phyloP scores from a whole-genome alignment of 2,888 invertebrate species.

The Drepana falcataria region DNA sequence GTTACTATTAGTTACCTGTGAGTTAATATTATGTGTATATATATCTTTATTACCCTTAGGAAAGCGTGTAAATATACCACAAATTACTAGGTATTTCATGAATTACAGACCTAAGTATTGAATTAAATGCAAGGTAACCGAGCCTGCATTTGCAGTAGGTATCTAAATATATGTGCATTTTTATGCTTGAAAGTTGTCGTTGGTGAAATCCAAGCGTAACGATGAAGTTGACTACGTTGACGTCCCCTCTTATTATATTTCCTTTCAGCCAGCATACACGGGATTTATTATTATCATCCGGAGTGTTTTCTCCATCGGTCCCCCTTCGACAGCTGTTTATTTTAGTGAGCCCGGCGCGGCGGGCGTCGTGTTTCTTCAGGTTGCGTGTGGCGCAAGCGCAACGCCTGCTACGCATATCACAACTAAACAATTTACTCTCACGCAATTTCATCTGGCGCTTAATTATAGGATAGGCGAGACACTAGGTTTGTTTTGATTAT shows the following conservation, averaged over 20 bases:
- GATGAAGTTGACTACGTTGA: too few relatives aligned
- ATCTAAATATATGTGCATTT: constrained; percentile 5
- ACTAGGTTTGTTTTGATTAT: constrained; percentile 43
- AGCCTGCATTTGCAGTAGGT: too few relatives aligned
- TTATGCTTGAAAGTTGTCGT: too few relatives aligned
- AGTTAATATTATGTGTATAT: too few relatives aligned
- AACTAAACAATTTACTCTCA: constrained; percentile 68
- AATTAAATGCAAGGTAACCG: too few relatives aligned
- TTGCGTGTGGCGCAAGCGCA: constrained; percentile 46
- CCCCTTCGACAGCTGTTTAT: constrained; percentile 46
- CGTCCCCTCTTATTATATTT: constrained; percentile 30
- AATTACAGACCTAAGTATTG: too few relatives aligned
- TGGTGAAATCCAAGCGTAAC: too few relatives aligned
- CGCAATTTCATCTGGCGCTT: constrained; percentile 55
- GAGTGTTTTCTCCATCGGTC: constrained; percentile 32
- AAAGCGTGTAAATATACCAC: too few relatives aligned
- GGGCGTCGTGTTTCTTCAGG: constrained; percentile 29
- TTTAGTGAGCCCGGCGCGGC: constrained; percentile 30
- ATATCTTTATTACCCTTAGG: too few relatives aligned
- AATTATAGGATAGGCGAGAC: constrained; percentile 46
- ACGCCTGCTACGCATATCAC: constrained; percentile 46
- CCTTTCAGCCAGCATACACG: constrained; percentile 21
- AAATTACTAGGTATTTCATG: too few relatives aligned
- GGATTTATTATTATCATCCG: constrained; percentile 39
- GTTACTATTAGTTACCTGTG: too few relatives aligned